Evolutionary conservation across 2,113 vertebrate species (phyloP).

Genomic region (Solea solea): DNA sequence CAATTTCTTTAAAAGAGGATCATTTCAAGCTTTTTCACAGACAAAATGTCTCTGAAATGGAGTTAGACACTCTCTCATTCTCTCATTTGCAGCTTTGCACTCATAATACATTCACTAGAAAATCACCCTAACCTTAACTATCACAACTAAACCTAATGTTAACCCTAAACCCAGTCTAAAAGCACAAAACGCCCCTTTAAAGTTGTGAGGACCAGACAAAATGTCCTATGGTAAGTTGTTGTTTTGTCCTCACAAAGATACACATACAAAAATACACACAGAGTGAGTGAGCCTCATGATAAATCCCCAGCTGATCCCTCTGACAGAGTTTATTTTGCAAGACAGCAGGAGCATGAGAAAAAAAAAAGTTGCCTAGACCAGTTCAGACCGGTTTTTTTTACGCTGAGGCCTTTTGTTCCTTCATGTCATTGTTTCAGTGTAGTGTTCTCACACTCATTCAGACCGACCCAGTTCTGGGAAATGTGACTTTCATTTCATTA

Average conservation of each 20-base stretch:
- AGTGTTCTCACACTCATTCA: neutral
- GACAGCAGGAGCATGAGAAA: slow-evolving; percentile 29
- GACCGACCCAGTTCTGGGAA: neutral
- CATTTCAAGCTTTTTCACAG: no score
- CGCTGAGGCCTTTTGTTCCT: slow-evolving; percentile 35
- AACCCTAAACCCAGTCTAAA: no score
- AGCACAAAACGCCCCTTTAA: no score
- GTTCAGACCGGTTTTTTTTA: slow-evolving; percentile 61
- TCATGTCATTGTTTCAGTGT: slow-evolving; percentile 64
- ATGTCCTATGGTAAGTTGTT: no score
- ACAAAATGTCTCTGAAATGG: neutral
- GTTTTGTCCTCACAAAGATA: neutral
- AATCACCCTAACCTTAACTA: no score
- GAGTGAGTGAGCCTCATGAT: slow-evolving; percentile 1
- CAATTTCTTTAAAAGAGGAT: no score
- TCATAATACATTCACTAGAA: no score
- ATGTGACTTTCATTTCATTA: neutral
- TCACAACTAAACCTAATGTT: no score
- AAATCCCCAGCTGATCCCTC: slow-evolving; percentile 65
- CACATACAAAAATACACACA: neutral
- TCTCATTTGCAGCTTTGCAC: no score
- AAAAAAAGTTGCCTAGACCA: slow-evolving; percentile 32
- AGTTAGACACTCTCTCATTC: neutral
- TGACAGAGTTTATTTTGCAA: slow-evolving; percentile 68
- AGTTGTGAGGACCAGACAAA: no score